Evolutionary conservation across 2,888 invertebrate species (phyloP).

Genomic region (Drosophila rellima): DNA sequence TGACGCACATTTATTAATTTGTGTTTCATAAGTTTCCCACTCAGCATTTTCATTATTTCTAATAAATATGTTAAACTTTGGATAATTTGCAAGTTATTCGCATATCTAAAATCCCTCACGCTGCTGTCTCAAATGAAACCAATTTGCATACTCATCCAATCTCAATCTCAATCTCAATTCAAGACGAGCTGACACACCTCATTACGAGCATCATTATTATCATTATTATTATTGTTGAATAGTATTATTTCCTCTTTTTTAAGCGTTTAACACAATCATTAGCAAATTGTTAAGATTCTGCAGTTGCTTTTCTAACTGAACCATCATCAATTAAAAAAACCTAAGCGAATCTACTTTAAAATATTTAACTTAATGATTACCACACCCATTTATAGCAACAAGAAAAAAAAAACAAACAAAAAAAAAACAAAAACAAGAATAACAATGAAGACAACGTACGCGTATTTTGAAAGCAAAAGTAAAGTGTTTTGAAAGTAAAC

Average conservation of each 20-base stretch:
- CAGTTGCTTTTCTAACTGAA: slow-evolving; percentile 32
- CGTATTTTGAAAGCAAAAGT: slow-evolving; percentile 79
- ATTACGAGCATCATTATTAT: slow-evolving; percentile 8
- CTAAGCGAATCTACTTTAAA: slow-evolving; percentile 50
- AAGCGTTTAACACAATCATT: slow-evolving; percentile 38
- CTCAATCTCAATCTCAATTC: slow-evolving; percentile 26
- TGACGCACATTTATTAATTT: not conserved
- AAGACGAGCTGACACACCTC: slow-evolving; percentile 47
- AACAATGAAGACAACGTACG: slow-evolving; percentile 40
- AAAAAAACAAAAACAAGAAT: slow-evolving; percentile 25
- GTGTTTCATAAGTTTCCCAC: slow-evolving; percentile 10
- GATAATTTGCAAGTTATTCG: slow-evolving; percentile 17
- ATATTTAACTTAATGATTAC: slow-evolving; percentile 67
- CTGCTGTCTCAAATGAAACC: slow-evolving; percentile 16
- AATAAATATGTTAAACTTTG: slow-evolving; percentile 17
- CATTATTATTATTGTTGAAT: slow-evolving; percentile 10
- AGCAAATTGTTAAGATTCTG: slow-evolving; percentile 38
- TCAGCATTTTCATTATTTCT: slow-evolving; percentile 2
- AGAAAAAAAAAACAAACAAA: slow-evolving; percentile 6
- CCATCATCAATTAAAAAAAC: slow-evolving; percentile 25
- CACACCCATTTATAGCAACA: slow-evolving; percentile 62
- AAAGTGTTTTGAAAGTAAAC: slow-evolving; percentile 80
- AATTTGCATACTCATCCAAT: slow-evolving; percentile 61
- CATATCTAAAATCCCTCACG: not conserved
- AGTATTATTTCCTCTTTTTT: slow-evolving; percentile 11